Evolutionary conservation across 2,797 vertebrate genomes (phyloP).

Genomic region (Argentina silus): DNA sequence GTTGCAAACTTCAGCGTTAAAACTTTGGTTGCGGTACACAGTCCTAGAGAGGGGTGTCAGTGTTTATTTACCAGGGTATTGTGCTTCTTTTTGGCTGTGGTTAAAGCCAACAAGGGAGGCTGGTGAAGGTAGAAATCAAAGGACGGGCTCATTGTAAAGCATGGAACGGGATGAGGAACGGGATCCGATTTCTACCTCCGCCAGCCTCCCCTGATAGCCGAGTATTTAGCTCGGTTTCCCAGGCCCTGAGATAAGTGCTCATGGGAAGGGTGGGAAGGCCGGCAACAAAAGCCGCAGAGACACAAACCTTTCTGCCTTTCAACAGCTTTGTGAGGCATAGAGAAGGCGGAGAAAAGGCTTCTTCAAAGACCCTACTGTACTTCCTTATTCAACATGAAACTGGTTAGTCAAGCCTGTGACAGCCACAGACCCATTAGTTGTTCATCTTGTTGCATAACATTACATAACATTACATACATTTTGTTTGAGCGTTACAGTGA

Average conservation of each 20-base stretch:
- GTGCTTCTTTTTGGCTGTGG: not conserved
- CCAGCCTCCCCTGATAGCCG: no score
- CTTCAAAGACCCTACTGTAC: not conserved
- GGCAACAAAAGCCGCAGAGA: not conserved
- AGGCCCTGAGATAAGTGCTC: no score
- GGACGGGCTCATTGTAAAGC: no score
- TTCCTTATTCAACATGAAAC: not conserved
- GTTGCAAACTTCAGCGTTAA: not conserved
- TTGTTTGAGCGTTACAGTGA: no score
- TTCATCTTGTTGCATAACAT: no score
- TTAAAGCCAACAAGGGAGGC: not conserved
- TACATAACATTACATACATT: no score
- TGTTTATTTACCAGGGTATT: slow-evolving; percentile 1
- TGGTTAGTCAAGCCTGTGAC: no score
- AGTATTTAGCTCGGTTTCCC: no score
- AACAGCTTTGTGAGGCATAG: not conserved
- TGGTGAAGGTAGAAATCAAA: not conserved
- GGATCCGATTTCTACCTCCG: no score
- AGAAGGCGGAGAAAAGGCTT: not conserved
- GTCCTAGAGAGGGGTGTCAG: not conserved
- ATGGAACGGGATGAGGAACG: no score
- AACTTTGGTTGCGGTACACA: not conserved
- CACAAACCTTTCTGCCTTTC: not conserved
- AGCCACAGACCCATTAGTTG: no score
- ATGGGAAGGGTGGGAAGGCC: not conserved